Base-by-base conservation (phyloP, 1,140 invertebrate genomes). In the Bacillus rossius region DNA sequence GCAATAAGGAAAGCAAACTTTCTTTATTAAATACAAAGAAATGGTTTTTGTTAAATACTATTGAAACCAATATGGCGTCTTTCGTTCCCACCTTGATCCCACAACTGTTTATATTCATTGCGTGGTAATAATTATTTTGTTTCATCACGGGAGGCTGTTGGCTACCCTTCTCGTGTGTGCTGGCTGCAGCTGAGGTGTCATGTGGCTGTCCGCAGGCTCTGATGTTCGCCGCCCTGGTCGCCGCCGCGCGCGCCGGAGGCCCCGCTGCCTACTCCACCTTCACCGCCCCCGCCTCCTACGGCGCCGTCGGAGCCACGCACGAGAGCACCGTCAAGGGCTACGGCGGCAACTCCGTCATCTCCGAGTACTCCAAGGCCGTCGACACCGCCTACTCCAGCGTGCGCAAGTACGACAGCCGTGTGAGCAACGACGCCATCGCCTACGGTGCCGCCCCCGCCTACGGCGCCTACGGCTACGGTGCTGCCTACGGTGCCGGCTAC, bases 361-460 rank as follows among this genome's bases (percentile, higher is more conserved):
- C 81, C 52, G 73, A 75, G 57, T 82, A 81, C 75, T 77, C 77
- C 57, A 84, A 83, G 68, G 78, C 81, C 41, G 79, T 83, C 16
- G 80, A 84, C 65, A 80, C 77, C 41, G 78, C 82, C n/a, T 83
- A 78, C 75, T 83, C 82, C 53, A 81, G 77, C 61, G 79, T 84
- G 5, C 78, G 80, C 66, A 84, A 83, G 71, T 73, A 75, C 65
- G 82, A 83, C 67, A 80, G 77, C 17, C 75, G 81, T 48, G 75
- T 78, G 65, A 83, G 77, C 71, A 83, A 83, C 66, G 80, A 83
- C 60, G 81, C 73, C 17, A 65, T 78, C 16, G 64, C 71, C 43
- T 66, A 74, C 52, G 70, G 69, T n/a, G 67, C 68, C n/a, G 67
- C 72, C 1, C 67, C 72, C 26, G 65, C 63, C 29, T 53, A 56